Evolutionary conservation across 2,888 invertebrate genomes (phyloP).

Genomic region (Lepas anatifera): DNA sequence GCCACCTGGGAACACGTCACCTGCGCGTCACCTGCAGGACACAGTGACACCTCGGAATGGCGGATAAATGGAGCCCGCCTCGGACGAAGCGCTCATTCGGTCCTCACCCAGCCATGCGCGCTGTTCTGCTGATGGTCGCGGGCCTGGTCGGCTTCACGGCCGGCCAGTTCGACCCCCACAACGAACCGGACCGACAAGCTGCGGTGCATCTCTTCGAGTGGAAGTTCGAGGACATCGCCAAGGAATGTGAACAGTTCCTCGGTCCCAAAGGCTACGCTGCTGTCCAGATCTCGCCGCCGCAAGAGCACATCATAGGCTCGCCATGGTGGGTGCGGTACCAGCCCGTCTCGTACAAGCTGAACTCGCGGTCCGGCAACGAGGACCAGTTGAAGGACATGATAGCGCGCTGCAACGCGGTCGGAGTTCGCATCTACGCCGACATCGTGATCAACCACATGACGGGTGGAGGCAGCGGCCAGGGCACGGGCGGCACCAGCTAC

Average conservation of each 20-base stretch:
- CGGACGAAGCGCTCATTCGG: too few species aligned
- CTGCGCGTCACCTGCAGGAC: too few species aligned
- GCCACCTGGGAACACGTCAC: too few species aligned
- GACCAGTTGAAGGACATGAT: constrained; percentile 62
- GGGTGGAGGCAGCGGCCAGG: constrained; percentile 39
- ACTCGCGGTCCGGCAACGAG: constrained; percentile 64
- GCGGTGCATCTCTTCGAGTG: constrained; percentile 39
- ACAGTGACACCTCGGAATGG: too few species aligned
- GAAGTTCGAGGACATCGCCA: constrained; percentile 37
- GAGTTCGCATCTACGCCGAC: constrained; percentile 63
- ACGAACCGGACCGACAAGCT: constrained; percentile 25
- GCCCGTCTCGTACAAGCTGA: constrained; percentile 63
- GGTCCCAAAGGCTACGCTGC: constrained; percentile 37
- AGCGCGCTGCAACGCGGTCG: constrained; percentile 59
- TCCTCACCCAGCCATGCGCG: too few species aligned
- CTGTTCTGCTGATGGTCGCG: not conserved
- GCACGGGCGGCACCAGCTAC: constrained; percentile 51
- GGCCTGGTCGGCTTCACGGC: not conserved
- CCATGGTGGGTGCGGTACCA: constrained; percentile 88
- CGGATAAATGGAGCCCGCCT: too few species aligned
- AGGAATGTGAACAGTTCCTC: constrained; percentile 37
- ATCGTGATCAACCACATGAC: constrained; percentile 79
- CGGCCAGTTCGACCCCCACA: constrained; percentile 1
- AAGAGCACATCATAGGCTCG: constrained; percentile 32
- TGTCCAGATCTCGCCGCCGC: constrained; percentile 31